Evolutionary conservation across 2,797 vertebrate genomes (phyloP), one percentile per base, ranked within the genome.

Genomic region (Hafferia zeledoni): DNA sequence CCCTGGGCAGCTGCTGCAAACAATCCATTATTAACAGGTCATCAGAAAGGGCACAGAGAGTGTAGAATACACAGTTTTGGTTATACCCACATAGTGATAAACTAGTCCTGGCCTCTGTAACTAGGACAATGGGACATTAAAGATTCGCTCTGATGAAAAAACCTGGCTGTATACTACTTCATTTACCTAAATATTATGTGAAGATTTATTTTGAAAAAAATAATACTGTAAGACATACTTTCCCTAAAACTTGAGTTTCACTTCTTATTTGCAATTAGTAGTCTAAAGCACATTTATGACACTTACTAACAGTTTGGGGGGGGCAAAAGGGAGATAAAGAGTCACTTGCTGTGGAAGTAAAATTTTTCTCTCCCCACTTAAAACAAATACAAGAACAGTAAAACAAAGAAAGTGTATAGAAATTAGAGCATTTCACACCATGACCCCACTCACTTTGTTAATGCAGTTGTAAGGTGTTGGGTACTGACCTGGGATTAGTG

Each of bases 381-480:
- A 57, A 68, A 46, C 19, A 63, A 44, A n/a, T 30, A 8, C 9
- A 53, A 55, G 39, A 68, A 67, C 17, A 47, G 22, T 41, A 64
- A 68, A 86, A 19, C 71, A 65, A 64, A 82, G 41, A 59, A 49
- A 8, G 4, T 3, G 1, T 23, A 27, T 53, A 56, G 59, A 83
- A 81, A 53, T 37, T 22, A 39, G 24, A 69, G 37, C 33, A 50
- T 69, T 61, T 70, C 61, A 70, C n/a, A 55, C 9, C 27, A 30
- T 3, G 3, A 11, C 33, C 41, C 22, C 41, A 37, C 17, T 64
- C 15, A 46, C 20, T 33, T 50, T 50, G 16, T 44, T 78, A 35
- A 28, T 0, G 2, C 53, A 37, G 17, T 12, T 9, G 6, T 1
- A 57, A 18, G 9, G 11, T 8, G 4, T 30, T n/a, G 50, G 25